phyloP scores from a whole-genome alignment of 2,888 invertebrate genomes.

The Drosophila phalerata region DNA sequence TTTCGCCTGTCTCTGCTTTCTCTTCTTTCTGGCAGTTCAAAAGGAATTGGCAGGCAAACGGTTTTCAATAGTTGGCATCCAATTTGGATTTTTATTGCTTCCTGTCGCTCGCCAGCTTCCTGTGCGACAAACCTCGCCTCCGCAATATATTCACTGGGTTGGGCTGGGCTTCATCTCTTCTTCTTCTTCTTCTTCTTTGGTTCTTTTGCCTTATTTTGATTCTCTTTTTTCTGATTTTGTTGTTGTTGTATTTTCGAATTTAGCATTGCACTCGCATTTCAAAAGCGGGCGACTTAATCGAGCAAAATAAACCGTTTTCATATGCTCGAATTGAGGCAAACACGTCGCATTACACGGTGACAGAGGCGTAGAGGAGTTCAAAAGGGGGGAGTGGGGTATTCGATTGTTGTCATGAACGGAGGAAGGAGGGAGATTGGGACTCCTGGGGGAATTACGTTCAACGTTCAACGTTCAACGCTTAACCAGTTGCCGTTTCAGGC shows the following conservation, averaged over 20 bases:
- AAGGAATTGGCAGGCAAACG: slow-evolving; percentile 58
- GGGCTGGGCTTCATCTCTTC: slow-evolving; percentile 21
- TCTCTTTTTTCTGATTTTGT: slow-evolving; percentile 19
- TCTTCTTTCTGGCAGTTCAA: slow-evolving; percentile 33
- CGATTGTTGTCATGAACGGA: slow-evolving; percentile 57
- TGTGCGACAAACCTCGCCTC: slow-evolving; percentile 63
- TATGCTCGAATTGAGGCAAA: slow-evolving; percentile 82
- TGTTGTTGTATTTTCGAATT: slow-evolving; percentile 28
- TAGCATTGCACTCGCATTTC: slow-evolving; percentile 63
- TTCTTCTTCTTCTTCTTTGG: too few species aligned
- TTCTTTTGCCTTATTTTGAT: slow-evolving; percentile 3
- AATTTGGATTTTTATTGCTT: slow-evolving; percentile 72
- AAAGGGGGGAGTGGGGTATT: background rate
- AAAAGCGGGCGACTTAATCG: slow-evolving; percentile 82
- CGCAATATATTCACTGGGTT: slow-evolving; percentile 34
- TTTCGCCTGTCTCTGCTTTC: background rate
- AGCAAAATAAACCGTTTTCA: slow-evolving; percentile 84
- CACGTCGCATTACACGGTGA: slow-evolving; percentile 75
- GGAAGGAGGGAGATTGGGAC: slow-evolving; percentile 31
- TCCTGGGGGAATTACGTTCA: slow-evolving; percentile 67
- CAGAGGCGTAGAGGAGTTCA: background rate
- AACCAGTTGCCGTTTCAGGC: background rate
- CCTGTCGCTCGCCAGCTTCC: slow-evolving; percentile 64
- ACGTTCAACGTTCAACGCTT: slow-evolving; percentile 36
- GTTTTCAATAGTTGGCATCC: slow-evolving; percentile 67